phyloP scores from a whole-genome alignment of 2,113 vertebrate species.

The Pungitius pungitius region DNA sequence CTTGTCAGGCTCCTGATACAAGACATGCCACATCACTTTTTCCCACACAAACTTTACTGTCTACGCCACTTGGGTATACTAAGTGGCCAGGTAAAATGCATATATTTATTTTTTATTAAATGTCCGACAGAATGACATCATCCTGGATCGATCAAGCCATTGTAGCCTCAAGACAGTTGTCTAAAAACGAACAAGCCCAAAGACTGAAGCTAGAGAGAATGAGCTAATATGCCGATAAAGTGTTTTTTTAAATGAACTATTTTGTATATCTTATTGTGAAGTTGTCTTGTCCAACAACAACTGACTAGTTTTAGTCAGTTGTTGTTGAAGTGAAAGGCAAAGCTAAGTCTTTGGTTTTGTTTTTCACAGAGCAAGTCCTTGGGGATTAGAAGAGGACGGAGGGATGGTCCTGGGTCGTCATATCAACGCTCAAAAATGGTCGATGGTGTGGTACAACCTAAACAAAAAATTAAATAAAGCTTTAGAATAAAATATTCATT shows the following conservation, averaged over 20 bases:
- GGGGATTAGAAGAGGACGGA: not conserved
- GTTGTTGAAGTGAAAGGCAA: not conserved
- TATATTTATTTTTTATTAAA: not conserved
- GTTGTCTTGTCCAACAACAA: not conserved
- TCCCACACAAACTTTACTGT: not conserved
- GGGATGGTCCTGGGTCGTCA: constrained; percentile 1
- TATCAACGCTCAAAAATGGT: not conserved
- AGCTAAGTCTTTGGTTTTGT: not conserved
- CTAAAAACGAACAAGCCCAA: not conserved
- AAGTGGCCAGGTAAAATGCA: not conserved
- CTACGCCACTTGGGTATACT: not conserved
- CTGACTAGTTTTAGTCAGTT: not conserved
- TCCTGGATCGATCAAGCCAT: not conserved
- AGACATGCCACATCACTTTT: not conserved
- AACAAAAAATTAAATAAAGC: not conserved
- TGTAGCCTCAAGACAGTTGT: constrained; percentile 3
- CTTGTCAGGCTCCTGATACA: constrained; percentile 12
- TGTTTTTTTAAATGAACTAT: not conserved
- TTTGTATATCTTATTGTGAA: constrained; percentile 2
- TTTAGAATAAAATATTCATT: not conserved
- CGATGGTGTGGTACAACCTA: not conserved
- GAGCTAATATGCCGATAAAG: not conserved
- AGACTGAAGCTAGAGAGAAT: not conserved
- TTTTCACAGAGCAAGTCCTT: not conserved
- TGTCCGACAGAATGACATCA: not conserved